Conservation (phyloP, 1,140 invertebrate genomes). For the Calycopis cecrops region DNA sequence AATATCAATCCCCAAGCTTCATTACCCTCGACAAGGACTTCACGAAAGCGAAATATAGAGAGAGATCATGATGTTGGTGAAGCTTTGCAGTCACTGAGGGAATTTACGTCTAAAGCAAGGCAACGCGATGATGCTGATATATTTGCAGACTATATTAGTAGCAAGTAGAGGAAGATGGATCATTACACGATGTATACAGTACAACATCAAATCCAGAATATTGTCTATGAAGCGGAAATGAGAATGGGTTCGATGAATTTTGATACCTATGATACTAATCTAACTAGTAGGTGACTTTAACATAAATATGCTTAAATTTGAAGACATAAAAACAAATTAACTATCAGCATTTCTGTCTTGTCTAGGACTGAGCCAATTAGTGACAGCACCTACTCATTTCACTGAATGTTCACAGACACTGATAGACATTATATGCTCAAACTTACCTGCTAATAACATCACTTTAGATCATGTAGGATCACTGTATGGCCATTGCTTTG, state of each 20-base stretch:
- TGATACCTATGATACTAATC: conserved; percentile 13
- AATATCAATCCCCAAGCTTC: conserved; percentile 14
- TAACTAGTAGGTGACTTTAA: too few species aligned
- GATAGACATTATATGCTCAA: too few species aligned
- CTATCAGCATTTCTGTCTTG: too few species aligned
- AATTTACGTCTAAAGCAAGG: conserved; percentile 17
- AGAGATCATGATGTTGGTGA: conserved; percentile 13
- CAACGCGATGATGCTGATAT: conserved; percentile 16
- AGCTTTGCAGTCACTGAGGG: conserved; percentile 17
- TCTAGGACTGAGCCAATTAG: too few species aligned
- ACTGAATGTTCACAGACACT: too few species aligned
- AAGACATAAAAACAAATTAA: too few species aligned
- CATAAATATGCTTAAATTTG: too few species aligned
- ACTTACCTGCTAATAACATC: too few species aligned
- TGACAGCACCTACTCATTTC: too few species aligned
- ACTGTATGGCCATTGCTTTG: too few species aligned
- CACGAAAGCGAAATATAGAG: conserved; percentile 13
- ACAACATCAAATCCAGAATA: conserved; percentile 20
- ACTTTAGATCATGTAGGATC: too few species aligned
- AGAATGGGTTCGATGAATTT: conserved; percentile 19
- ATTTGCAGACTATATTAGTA: conserved; percentile 19
- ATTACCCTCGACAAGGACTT: conserved; percentile 8
- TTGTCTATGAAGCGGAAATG: conserved; percentile 19
- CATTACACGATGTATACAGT: conserved; percentile 17
- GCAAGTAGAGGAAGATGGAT: conserved; percentile 16